Evolutionary conservation across 2,113 vertebrate species (phyloP), one percentile per base, ranked within the genome.

Genomic region (Calyptommatus sinebrachiatus): DNA sequence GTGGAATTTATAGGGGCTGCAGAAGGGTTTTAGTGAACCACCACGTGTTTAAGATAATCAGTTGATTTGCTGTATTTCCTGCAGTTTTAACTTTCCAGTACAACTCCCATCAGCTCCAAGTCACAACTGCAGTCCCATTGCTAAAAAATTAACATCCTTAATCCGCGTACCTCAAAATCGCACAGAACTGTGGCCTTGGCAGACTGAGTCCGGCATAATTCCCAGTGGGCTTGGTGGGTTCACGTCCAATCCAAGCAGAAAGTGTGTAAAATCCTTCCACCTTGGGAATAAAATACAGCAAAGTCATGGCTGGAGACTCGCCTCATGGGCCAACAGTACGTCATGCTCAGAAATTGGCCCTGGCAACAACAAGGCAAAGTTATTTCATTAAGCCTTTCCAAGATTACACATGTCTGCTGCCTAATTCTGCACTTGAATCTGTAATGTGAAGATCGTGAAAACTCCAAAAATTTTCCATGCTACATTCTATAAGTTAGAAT

Each of bases 1-100:
- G 88, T 89, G 89, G 89, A 88, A 89, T 89, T 90, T 72, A 62
- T 85, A 60, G 7, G 74, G 67, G 0, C 85, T 53, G 89, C 87
- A 89, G 88, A 92, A 88, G 81, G 78, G 88, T 87, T 91, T 84
- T 92, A 90, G 88, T 88, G 28, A 0, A 0, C 60, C 76, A 21
- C 86, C 90, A 69, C 87, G 86, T 82, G 85, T 85, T 90, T 85
- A 71, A 21, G 74, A 83, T 26, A 82, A 78, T 82, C 24, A 73
- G 88, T 45, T 67, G 81, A 86, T 89, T n/a, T 7, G 70, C 20
- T 35, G 53, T 46, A 1, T 84, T 88, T 87, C 80, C 80, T 45
- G 69, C 74, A 21, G 2, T 8, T 71, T 79, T 46, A 16, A 14
- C n/a, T 63, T 53, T 24, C 46, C 31, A 22, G 85, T 84, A 83